phyloP scores from a whole-genome alignment of 2,113 vertebrate species.

The Lepus timidus region DNA sequence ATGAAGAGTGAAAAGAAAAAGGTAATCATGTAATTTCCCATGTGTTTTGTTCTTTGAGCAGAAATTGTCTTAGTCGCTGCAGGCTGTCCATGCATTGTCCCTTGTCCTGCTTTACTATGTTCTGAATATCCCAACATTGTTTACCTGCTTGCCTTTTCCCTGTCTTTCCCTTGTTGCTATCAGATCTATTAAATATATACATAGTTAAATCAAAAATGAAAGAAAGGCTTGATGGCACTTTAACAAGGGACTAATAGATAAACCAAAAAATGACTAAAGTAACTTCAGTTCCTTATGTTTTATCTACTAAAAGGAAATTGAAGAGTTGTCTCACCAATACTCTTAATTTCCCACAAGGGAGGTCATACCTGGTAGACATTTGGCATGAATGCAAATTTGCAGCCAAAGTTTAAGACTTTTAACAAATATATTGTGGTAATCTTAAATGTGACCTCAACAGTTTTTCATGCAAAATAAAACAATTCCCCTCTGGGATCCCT shows the following conservation, averaged over 20 bases:
- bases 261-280: background rate
- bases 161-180: background rate
- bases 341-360: background rate
- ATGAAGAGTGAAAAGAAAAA: background rate
- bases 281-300: background rate
- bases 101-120: background rate
- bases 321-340: background rate
- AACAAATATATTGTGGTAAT: background rate
- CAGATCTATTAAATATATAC: background rate
- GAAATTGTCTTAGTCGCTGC: background rate
- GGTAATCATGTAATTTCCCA: background rate
- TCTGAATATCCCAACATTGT: background rate
- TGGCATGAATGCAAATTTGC: background rate
- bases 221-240: background rate
- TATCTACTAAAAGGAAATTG: background rate
- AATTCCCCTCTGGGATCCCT: background rate
- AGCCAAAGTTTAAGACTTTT: background rate
- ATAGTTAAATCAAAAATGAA: background rate
- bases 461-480: background rate
- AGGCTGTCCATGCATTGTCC: background rate
- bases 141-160: rapidly evolving
- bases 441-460: background rate
- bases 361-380: background rate
- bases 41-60: background rate
- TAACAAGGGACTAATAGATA: background rate